These are phyloP conservation scores for Geodia barretti DNA, from an alignment of 37 sponge, comb jelly and placozoan genomes.

Conservation along the genomic window DNA sequence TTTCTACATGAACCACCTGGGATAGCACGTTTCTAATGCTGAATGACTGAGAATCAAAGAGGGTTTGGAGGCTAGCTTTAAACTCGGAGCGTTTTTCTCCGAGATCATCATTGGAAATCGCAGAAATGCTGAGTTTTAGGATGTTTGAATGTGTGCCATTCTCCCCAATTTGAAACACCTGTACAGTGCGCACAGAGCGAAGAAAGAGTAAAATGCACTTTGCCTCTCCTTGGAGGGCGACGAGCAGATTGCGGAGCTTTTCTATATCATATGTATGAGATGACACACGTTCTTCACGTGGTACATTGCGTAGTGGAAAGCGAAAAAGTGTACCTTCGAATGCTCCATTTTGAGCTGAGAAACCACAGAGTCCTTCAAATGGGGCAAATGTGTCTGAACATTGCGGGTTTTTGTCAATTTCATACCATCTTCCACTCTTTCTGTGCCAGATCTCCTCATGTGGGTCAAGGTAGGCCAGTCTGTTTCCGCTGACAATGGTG, in stretches of 20 bases:
- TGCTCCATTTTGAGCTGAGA: not conserved
- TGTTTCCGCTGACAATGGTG: conserved; percentile 58
- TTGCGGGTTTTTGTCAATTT: not conserved
- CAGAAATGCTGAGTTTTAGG: not conserved
- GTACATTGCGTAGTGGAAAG: conserved; percentile 66
- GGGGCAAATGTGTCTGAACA: conserved; percentile 20
- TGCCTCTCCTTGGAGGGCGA: conserved; percentile 37
- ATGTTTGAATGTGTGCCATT: not conserved
- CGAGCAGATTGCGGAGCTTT: conserved; percentile 18
- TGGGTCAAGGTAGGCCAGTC: conserved; percentile 61
- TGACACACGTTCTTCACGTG: conserved; percentile 30
- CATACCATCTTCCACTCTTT: conserved; percentile 26
- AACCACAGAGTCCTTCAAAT: conserved; percentile 47
- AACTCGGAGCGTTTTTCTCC: not conserved
- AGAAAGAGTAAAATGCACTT: conserved; percentile 62
- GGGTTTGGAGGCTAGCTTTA: not conserved
- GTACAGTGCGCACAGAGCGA: conserved; percentile 36
- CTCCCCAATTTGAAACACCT: conserved; percentile 29
- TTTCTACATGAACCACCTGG: not conserved
- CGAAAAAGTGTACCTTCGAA: conserved; percentile 70
- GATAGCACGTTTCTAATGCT: not conserved
- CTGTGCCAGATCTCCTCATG: conserved; percentile 54
- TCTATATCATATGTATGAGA: conserved; percentile 24
- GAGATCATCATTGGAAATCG: not conserved
- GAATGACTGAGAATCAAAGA: not conserved